Evolutionary conservation across 2,113 vertebrate genomes (phyloP).

Genomic region (Salvelinus alpinus): DNA sequence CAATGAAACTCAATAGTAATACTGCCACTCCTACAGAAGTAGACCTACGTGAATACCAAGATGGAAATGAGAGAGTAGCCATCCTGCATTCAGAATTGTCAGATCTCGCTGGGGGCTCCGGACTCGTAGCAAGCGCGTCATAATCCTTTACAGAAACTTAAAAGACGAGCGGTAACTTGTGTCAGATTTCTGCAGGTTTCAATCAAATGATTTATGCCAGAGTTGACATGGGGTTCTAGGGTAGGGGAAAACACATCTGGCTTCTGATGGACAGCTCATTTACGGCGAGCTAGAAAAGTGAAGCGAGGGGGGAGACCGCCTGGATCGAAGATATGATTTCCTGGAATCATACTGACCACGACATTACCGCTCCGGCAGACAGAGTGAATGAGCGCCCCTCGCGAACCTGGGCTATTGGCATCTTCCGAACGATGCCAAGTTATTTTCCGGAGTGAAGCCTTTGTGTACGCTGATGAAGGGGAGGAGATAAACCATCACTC

Average conservation of each 20-base stretch:
- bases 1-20: too few relatives aligned
- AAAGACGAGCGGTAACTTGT: neutral
- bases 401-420: neutral
- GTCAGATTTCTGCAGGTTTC: neutral
- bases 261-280: conserved; percentile 16
- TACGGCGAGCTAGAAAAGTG: conserved; percentile 7
- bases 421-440: neutral
- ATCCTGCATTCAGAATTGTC: neutral
- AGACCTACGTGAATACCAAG: neutral
- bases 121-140: neutral
- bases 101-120: too few relatives aligned
- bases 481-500: conserved; percentile 10
- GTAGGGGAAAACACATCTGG: neutral
- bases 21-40: too few relatives aligned
- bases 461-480: conserved; percentile 15
- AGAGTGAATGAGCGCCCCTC: neutral
- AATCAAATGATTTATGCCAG: neutral
- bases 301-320: conserved; percentile 1
- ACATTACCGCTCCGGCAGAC: neutral
- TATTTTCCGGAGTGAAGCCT: neutral
- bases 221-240: neutral
- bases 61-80: neutral
- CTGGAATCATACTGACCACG: neutral
- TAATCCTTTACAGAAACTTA: neutral
- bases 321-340: conserved; percentile 5